These are phyloP conservation scores for Caenorhabditis sinica DNA, from an alignment of 2,888 invertebrate genomes.

Conservation along the genomic window DNA sequence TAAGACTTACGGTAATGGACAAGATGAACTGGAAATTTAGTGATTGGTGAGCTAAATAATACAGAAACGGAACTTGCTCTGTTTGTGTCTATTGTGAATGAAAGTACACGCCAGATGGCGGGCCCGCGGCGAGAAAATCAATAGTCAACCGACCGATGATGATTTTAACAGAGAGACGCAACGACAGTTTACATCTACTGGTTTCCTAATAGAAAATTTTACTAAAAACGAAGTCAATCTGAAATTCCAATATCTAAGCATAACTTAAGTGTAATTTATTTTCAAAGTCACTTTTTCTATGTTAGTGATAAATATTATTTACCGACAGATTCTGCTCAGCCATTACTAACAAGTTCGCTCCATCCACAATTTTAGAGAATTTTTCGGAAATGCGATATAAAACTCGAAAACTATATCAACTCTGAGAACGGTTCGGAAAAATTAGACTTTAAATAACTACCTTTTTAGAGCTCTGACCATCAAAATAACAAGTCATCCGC, in stretches of 20 bases:
- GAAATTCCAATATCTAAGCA: too few species aligned
- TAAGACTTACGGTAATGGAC: too few species aligned
- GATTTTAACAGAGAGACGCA: constrained; percentile 44
- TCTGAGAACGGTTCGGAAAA: background rate
- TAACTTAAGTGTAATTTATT: too few species aligned
- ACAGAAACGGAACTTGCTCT: constrained; percentile 3
- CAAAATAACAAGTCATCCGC: constrained; percentile 53
- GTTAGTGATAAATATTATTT: too few species aligned
- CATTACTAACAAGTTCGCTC: too few species aligned
- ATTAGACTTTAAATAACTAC: constrained; percentile 32
- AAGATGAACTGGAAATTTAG: too few species aligned
- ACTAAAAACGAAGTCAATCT: too few species aligned
- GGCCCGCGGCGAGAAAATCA: constrained; percentile 41
- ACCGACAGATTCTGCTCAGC: too few species aligned
- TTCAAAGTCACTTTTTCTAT: too few species aligned
- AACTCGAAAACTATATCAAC: too few species aligned
- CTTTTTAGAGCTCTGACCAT: constrained; percentile 62
- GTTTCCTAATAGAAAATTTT: background rate
- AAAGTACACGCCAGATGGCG: constrained; percentile 37
- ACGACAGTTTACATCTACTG: constrained; percentile 4
- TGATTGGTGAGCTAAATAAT: background rate
- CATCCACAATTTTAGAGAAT: too few species aligned
- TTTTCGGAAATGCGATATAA: too few species aligned
- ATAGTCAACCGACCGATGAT: constrained; percentile 36
- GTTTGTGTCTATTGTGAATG: constrained; percentile 33